Conservation (phyloP, 2,113 vertebrate species). For the Oriolus oriolus region DNA sequence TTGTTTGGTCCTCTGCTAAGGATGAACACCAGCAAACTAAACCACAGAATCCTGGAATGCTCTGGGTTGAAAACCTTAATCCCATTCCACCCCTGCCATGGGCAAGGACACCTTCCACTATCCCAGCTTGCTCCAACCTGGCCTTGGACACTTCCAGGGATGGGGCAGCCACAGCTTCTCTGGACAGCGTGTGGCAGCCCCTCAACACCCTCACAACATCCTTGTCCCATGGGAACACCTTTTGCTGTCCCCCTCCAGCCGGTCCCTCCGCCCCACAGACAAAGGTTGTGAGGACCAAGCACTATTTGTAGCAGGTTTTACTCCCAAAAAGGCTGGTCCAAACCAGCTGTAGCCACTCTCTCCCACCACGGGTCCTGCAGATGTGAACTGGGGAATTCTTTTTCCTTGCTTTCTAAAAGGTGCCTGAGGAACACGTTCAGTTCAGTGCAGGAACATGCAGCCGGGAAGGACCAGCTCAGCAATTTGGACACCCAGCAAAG, state of each 20-base stretch:
- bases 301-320: neutral
- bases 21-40: neutral
- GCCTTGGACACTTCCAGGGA: neutral
- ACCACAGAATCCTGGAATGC: neutral
- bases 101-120: neutral
- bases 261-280: neutral
- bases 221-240: fast-evolving
- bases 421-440: neutral
- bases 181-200: neutral
- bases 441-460: neutral
- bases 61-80: neutral
- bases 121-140: fast-evolving
- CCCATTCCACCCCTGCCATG: neutral
- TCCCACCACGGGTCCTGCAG: neutral
- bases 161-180: neutral
- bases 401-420: neutral
- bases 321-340: neutral
- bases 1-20: neutral
- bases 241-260: neutral
- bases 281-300: neutral
- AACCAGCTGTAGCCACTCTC: neutral
- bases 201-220: neutral
- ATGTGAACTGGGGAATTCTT: neutral
- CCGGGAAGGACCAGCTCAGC: neutral
- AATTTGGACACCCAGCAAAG: neutral